phyloP scores from a whole-genome alignment of 2,797 vertebrate genomes.

The Nyctibius grandis region DNA sequence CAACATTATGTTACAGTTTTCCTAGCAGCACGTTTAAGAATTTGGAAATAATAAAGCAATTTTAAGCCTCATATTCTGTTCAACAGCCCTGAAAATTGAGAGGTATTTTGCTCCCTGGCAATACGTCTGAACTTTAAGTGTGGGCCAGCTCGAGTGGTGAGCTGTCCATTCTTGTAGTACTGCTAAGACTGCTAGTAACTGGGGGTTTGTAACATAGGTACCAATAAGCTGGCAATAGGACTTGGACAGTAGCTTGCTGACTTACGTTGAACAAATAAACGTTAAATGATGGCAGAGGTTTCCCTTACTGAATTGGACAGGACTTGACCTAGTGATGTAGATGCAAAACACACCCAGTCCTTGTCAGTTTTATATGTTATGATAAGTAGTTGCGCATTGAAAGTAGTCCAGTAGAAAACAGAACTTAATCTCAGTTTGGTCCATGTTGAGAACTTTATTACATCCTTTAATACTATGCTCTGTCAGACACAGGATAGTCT shows the following conservation, averaged over 20 bases:
- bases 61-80: neutral
- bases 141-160: neutral
- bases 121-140: neutral
- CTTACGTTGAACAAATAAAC: neutral
- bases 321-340: no score
- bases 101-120: neutral
- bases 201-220: neutral
- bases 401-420: neutral
- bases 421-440: neutral
- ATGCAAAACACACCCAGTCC: neutral
- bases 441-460: neutral
- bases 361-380: neutral
- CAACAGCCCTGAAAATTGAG: neutral
- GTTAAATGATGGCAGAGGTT: neutral
- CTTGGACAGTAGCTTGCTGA: neutral
- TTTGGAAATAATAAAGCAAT: neutral
- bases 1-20: neutral
- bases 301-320: neutral
- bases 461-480: neutral
- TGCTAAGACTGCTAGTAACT: neutral
- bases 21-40: neutral
- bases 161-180: neutral
- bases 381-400: neutral
- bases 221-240: neutral
- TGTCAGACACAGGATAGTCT: neutral